Base-by-base conservation (phyloP, 2,797 vertebrate species). In the Melanotaenia parkinsoni region DNA sequence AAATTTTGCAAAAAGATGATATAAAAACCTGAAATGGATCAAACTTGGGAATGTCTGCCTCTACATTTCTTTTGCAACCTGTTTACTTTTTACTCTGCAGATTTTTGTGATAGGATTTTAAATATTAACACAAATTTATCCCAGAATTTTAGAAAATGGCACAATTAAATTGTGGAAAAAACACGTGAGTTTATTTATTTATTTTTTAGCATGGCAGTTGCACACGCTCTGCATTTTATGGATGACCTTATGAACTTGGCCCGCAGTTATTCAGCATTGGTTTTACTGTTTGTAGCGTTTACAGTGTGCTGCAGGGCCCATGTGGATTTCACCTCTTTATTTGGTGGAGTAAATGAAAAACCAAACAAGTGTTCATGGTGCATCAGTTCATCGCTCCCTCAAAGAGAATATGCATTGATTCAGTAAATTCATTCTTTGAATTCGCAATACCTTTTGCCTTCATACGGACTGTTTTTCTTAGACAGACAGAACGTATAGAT, bases 281-380 rank as follows among this genome's bases (percentile, higher is more conserved):
- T 40, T 40, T 40, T 14, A 4, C 16, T 18, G 18, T 47, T 47
- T 9, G 20, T 47, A 11, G 9, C 3, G 37, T 38, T 38, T 35
- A 2, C 10, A 20, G 26, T 30, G 16, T 12, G 61, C 61, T 33
- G 28, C 20, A 51, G 45, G 12, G 16, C 45, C 18, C 43, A 45
- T 18, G 4, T 20, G 8, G 20, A 22, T 24, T 22, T 51, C 24
- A 8, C 50, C 50, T 35, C 22, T 69, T 81, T 24, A 65, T 86
- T 81, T 72, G 71, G 68, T 20, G 28, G 38, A 63, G 59, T 28
- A 47, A 65, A 83, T 72, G 33, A 59, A 85, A 26, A 87, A 28
- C 50, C 56, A 50, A 70, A 58, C 58, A 30, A 56, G 47, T 30
- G 13, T 20, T n/a, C 13, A 26, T 0, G 11, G 14, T 43, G 3